phyloP scores from a whole-genome alignment of 64 coral and sea anemone species.

The Dendronephthya gigantea region DNA sequence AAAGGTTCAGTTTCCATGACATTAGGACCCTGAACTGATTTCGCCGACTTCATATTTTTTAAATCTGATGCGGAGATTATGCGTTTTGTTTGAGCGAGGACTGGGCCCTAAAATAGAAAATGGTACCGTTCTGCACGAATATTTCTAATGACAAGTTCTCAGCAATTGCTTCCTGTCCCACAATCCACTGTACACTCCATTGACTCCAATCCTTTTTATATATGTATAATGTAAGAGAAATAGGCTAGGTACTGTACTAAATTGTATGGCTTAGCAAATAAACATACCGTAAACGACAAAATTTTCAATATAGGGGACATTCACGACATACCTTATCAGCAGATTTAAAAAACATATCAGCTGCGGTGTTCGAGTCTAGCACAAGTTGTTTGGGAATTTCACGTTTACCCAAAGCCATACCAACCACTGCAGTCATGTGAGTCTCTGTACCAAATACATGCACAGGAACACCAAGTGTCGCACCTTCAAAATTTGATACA shows the following conservation, averaged over 20 bases:
- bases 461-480: constrained; percentile 64
- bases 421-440: constrained; percentile 94
- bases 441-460: constrained; percentile 98
- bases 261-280: too few relatives aligned
- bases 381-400: constrained; percentile 51
- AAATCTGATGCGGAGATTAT: neutral
- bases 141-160: too few relatives aligned
- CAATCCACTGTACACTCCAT: too few relatives aligned
- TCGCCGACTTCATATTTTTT: neutral
- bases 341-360: constrained; percentile 88
- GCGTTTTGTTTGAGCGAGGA: neutral
- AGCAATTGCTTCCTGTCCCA: too few relatives aligned
- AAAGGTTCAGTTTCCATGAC: constrained; percentile 27
- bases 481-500: constrained; percentile 33
- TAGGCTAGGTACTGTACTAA: too few relatives aligned
- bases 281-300: too few relatives aligned
- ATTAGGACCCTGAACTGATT: neutral
- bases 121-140: too few relatives aligned
- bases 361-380: constrained; percentile 80
- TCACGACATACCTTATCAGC: constrained; percentile 51
- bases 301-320: neutral
- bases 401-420: constrained; percentile 87
- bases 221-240: too few relatives aligned
- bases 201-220: too few relatives aligned
- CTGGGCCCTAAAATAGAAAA: neutral